phyloP scores from a whole-genome alignment of 2,797 vertebrate genomes.

The Hydrophis major region DNA sequence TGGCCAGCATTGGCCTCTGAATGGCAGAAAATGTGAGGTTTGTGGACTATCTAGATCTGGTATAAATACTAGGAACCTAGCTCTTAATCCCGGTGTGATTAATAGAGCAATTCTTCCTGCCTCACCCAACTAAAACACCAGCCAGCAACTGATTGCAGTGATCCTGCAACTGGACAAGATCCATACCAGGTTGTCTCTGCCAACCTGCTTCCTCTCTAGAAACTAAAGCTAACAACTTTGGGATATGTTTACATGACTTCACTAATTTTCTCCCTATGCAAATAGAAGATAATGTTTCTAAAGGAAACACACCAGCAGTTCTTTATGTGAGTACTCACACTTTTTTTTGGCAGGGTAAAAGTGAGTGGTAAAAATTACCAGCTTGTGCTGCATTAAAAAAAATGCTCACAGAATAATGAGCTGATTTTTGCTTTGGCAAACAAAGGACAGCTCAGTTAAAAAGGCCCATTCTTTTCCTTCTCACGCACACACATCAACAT shows the following conservation, averaged over 20 bases:
- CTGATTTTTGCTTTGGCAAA: neutral
- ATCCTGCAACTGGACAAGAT: neutral
- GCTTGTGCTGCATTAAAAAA: too few relatives aligned
- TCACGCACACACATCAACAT: neutral
- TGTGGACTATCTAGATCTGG: neutral
- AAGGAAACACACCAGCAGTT: neutral
- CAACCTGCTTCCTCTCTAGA: neutral
- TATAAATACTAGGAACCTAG: neutral
- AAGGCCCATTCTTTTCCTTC: neutral
- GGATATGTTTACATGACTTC: neutral
- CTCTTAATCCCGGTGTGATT: neutral
- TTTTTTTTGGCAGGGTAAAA: neutral
- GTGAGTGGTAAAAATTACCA: neutral
- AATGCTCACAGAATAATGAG: neutral
- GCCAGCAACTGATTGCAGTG: neutral
- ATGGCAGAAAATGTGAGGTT: neutral
- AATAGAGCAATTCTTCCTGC: neutral
- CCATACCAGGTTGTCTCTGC: neutral
- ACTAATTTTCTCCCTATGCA: neutral
- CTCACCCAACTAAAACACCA: neutral
- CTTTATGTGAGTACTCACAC: neutral
- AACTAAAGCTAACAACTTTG: neutral
- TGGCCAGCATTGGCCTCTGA: too few relatives aligned
- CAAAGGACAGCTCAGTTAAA: neutral
- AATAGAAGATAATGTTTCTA: neutral